phyloP scores from a whole-genome alignment of 2,113 vertebrate genomes.

The Elephantulus edwardii region DNA sequence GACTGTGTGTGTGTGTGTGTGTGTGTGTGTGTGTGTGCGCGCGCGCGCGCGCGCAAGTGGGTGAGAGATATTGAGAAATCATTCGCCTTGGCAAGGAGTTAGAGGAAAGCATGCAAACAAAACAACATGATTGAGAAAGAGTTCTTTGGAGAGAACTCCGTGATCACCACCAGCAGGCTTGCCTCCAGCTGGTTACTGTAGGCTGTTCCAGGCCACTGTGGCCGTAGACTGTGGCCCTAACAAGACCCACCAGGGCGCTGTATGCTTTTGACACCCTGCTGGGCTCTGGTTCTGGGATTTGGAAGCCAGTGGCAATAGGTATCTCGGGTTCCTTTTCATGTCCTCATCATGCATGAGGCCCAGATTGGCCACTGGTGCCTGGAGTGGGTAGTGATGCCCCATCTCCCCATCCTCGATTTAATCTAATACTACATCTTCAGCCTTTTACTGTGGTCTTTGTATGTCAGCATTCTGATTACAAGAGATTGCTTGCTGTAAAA shows the following conservation, averaged over 20 bases:
- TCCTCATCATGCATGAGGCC: rapidly evolving
- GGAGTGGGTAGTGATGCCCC: background rate
- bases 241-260: background rate
- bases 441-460: background rate
- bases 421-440: background rate
- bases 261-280: background rate
- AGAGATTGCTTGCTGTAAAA: background rate
- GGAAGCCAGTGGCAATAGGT: background rate
- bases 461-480: background rate
- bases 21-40: too few relatives aligned
- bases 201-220: background rate
- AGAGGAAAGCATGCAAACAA: constrained; percentile 52
- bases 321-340: background rate
- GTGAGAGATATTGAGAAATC: constrained; percentile 69
- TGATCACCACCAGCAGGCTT: background rate
- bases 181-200: rapidly evolving
- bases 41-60: too few relatives aligned
- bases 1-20: constrained; percentile 15
- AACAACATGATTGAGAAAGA: constrained; percentile 71
- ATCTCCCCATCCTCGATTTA: rapidly evolving
- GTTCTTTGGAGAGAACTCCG: background rate
- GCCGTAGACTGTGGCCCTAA: background rate
- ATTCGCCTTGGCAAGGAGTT: constrained; percentile 57
- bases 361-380: background rate
- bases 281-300: rapidly evolving